Base-by-base conservation (phyloP, 2,797 vertebrate species). In the Aeoliscus strigatus region DNA sequence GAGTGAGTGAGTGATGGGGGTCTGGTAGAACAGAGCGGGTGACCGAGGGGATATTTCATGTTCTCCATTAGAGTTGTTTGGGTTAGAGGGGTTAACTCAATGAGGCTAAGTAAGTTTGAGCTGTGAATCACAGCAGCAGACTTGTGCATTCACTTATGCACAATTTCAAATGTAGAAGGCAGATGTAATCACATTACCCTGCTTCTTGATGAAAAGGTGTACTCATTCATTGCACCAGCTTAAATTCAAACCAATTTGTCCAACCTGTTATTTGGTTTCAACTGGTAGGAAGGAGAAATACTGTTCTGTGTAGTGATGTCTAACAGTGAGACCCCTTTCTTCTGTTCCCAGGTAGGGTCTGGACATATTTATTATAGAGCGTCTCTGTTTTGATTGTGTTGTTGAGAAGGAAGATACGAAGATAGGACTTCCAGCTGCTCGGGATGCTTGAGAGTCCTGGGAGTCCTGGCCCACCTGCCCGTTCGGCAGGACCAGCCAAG, bases 1-100 rank as follows among this genome's bases (percentile, higher is more conserved):
- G 39, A 9, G 17, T 12, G 39, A 23, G 40, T 21, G 53, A 27
- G 14, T 8, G 41, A 23, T 31, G 10, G 34, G 37, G 42, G 52
- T 51, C 36, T 53, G 45, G 28, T 4, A 58, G 59, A 41, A 40
- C 32, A 54, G 41, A 47, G 29, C 12, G 21, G 26, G 29, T 51
- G 27, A 35, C 33, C 28, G 36, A 27, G 52, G 60, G 57, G 18
- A 65, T 67, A 71, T 77, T 75, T 73, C 72, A 72, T 69, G 65
- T 66, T 73, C 64, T 86, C 76, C 78, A 83, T 85, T 86, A 87
- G 64, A 58, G 76, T 69, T 84, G 87, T 87, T 86, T 83, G 75
- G 72, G 73, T 85, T 80, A 56, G 59, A 67, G 72, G 73, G 77
- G 75, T 77, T 86, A 82, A 87, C 80, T 73, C 70, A 77, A 73